These are phyloP conservation scores for Masnerella sp. DNA, from an alignment of 2,888 invertebrate species.

Conservation along the genomic window DNA sequence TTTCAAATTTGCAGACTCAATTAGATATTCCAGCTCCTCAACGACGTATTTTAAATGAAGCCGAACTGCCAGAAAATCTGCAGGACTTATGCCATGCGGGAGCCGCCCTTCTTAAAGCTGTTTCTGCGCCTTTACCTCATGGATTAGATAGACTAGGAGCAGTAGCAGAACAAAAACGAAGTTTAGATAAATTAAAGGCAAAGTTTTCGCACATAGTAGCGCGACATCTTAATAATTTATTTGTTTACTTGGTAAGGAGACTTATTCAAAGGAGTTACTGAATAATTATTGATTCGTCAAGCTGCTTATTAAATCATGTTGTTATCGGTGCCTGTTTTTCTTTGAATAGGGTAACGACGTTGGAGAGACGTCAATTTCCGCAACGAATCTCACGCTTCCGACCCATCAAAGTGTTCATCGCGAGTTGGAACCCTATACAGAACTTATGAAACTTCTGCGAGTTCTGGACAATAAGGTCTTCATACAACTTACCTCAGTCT, in stretches of 20 bases:
- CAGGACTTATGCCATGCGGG: constrained; percentile 85
- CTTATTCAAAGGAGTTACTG: neutral
- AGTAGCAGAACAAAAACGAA: constrained; percentile 88
- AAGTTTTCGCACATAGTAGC: constrained; percentile 91
- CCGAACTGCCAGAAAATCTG: constrained; percentile 84
- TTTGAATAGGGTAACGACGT: constrained; percentile 82
- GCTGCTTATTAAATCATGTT: neutral
- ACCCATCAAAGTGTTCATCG: constrained; percentile 89
- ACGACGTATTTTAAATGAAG: constrained; percentile 84
- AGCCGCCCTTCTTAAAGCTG: constrained; percentile 85
- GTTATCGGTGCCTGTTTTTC: constrained; percentile 3
- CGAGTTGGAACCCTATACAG: constrained; percentile 91
- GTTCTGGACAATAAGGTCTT: constrained; percentile 91
- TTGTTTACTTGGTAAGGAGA: constrained; percentile 88
- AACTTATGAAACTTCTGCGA: constrained; percentile 95
- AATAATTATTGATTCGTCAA: too few species aligned
- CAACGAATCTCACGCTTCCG: constrained; percentile 83
- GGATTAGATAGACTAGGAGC: constrained; percentile 81
- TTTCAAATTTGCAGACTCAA: constrained; percentile 81
- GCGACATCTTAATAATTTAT: constrained; percentile 94
- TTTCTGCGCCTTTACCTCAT: constrained; percentile 77
- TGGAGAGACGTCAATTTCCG: constrained; percentile 79
- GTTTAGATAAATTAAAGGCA: constrained; percentile 86
- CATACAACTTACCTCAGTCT: constrained; percentile 88
- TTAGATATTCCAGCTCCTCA: constrained; percentile 84